Evolutionary conservation across 2,888 invertebrate genomes (phyloP).

Genomic region (Ecliptopera silaceata): DNA sequence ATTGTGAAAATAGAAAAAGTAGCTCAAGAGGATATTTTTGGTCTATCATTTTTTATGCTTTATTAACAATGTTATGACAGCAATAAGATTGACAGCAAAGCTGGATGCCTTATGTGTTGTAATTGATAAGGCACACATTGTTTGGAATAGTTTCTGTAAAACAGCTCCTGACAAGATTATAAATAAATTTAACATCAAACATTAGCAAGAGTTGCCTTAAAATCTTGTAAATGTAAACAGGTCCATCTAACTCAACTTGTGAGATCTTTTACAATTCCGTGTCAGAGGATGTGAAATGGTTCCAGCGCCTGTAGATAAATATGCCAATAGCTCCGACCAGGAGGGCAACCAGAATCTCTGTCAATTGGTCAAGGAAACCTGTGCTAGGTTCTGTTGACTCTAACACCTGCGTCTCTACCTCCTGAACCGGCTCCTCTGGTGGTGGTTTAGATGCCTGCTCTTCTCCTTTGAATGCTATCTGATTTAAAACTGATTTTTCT

Average conservation of each 20-base stretch:
- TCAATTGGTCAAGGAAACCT: slow-evolving; percentile 71
- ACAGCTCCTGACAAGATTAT: slow-evolving; percentile 13
- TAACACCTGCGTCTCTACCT: slow-evolving; percentile 59
- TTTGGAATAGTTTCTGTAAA: background rate
- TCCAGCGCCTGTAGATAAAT: slow-evolving; percentile 76
- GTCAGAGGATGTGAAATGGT: slow-evolving; percentile 54
- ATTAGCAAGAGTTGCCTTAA: slow-evolving; percentile 25
- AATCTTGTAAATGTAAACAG: slow-evolving; percentile 18
- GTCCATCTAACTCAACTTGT: slow-evolving; percentile 1
- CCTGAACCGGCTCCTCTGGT: slow-evolving; percentile 58
- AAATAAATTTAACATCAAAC: slow-evolving; percentile 31
- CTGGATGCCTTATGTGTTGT: slow-evolving; percentile 20
- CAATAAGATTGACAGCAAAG: slow-evolving; percentile 1
- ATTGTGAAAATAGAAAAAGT: too few species aligned
- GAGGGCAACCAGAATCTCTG: slow-evolving; percentile 71
- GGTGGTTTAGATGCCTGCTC: slow-evolving; percentile 63
- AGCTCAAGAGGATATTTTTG: background rate
- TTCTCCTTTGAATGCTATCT: slow-evolving; percentile 79
- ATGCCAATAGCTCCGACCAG: slow-evolving; percentile 71
- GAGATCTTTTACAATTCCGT: slow-evolving; percentile 50
- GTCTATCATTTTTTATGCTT: too few species aligned
- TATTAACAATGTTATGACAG: background rate
- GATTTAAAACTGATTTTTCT: slow-evolving; percentile 73
- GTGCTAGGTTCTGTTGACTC: slow-evolving; percentile 67
- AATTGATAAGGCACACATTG: slow-evolving; percentile 29